Evolutionary conservation across 1,140 invertebrate genomes (phyloP).

Genomic region (Sitophilus oryzae): DNA sequence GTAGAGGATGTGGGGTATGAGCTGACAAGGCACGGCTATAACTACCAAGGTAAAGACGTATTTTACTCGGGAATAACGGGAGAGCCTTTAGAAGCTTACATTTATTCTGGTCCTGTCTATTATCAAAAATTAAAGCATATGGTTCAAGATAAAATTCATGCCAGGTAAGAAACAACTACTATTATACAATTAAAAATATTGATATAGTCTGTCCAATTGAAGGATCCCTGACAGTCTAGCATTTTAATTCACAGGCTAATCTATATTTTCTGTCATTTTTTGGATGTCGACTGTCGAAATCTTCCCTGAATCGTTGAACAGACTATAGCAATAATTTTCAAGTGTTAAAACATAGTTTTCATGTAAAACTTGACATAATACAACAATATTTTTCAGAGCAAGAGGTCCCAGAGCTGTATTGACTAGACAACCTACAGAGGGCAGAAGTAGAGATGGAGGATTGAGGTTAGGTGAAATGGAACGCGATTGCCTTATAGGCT

Average conservation of each 20-base stretch:
- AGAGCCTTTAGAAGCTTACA: constrained; percentile 87
- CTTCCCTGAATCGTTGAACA: too few species aligned
- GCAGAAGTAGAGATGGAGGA: constrained; percentile 94
- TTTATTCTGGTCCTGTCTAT: constrained; percentile 95
- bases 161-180: constrained; percentile 46
- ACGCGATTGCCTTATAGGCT: constrained; percentile 96
- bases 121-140: constrained; percentile 99
- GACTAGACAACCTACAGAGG: constrained; percentile 97
- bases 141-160: constrained; percentile 99
- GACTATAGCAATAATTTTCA: constrained; percentile 98
- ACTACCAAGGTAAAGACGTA: constrained; percentile 98
- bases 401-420: constrained; percentile 89
- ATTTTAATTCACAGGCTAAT: too few species aligned
- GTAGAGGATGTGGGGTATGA: constrained; percentile 77
- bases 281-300: too few species aligned
- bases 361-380: too few species aligned
- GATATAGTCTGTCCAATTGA: too few species aligned
- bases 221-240: too few species aligned
- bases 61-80: constrained; percentile 97
- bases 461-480: constrained; percentile 98
- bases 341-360: too few species aligned
- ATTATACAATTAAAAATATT: too few species aligned
- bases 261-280: too few species aligned
- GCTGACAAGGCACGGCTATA: constrained; percentile 83
- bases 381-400: constrained; percentile 73